A percentile compares a stretch with the other conserved stretches of the same genome.
phyloP scores from a whole-genome alignment of 1,140 invertebrate genomes.

The Caenorhabditis brenneri region DNA sequence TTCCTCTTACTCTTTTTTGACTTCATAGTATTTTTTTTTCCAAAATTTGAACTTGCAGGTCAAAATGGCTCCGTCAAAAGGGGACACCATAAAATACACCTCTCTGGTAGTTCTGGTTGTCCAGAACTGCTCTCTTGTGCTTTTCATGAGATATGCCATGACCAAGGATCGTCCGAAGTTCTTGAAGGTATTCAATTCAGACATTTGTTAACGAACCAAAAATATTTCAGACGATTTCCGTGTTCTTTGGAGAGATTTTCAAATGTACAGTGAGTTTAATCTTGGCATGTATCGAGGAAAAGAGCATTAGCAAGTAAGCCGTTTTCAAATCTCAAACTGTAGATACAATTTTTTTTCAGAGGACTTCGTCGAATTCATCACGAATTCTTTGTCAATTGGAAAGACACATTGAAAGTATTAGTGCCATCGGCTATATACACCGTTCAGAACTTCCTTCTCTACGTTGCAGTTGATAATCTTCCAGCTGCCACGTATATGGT shows the following conservation, averaged over 20 bases:
- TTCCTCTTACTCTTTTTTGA: background rate
- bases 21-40: too few species aligned
- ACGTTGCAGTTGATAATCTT: constrained; percentile 92
- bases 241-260: constrained; percentile 89
- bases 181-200: constrained; percentile 48
- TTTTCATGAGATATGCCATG: constrained; percentile 67
- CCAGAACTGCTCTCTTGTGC: constrained; percentile 68
- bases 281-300: constrained; percentile 81
- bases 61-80: background rate
- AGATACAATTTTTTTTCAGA: constrained; percentile 16
- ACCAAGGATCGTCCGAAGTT: constrained; percentile 62
- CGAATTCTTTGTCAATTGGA: constrained; percentile 72
- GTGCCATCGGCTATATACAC: constrained; percentile 93
- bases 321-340: too few species aligned
- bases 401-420: constrained; percentile 86
- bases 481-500: constrained; percentile 99
- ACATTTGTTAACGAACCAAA: background rate
- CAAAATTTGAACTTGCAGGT: too few species aligned
- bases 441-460: constrained; percentile 95
- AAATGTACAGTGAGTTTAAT: constrained; percentile 85
- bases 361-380: constrained; percentile 25
- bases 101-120: constrained; percentile 67
- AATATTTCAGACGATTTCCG: constrained; percentile 76
- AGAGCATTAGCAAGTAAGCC: constrained; percentile 73
- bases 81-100: constrained; percentile 61